Conservation (phyloP, 37 sponge, comb jelly and placozoan genomes). For the Geodia barretti region DNA sequence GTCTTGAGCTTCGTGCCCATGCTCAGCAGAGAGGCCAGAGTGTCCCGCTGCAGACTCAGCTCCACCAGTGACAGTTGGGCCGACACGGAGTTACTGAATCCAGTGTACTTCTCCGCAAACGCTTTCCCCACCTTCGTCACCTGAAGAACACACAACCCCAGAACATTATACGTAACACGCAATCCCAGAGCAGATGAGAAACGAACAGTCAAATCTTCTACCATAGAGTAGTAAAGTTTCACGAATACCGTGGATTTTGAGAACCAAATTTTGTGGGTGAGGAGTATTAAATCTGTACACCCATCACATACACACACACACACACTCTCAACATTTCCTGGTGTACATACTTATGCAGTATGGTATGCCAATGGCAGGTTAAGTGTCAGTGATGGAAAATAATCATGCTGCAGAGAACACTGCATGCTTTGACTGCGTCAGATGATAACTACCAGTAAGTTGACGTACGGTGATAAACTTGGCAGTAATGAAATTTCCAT, state of each 20-base stretch:
- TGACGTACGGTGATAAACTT: slow-evolving; percentile 57
- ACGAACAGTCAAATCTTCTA: too few relatives aligned
- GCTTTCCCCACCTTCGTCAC: slow-evolving; percentile 44
- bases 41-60: slow-evolving; percentile 33
- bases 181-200: not conserved
- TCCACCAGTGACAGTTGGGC: slow-evolving; percentile 58
- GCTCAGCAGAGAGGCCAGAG: slow-evolving; percentile 29
- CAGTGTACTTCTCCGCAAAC: slow-evolving; percentile 75
- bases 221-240: too few relatives aligned
- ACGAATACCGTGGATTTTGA: too few relatives aligned
- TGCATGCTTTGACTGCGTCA: not conserved
- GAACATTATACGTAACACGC: not conserved
- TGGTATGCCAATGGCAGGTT: too few relatives aligned
- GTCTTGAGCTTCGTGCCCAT: slow-evolving; percentile 30
- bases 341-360: too few relatives aligned
- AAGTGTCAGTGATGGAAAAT: too few relatives aligned
- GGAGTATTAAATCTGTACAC: too few relatives aligned
- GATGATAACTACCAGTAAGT: not conserved
- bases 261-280: too few relatives aligned
- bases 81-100: slow-evolving; percentile 61
- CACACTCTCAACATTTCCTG: too few relatives aligned
- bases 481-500: slow-evolving; percentile 65
- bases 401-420: too few relatives aligned
- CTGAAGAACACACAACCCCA: slow-evolving; percentile 9
- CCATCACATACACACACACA: too few relatives aligned